Conservation (phyloP, 2,797 vertebrate genomes). For the Capromys pilorides region DNA sequence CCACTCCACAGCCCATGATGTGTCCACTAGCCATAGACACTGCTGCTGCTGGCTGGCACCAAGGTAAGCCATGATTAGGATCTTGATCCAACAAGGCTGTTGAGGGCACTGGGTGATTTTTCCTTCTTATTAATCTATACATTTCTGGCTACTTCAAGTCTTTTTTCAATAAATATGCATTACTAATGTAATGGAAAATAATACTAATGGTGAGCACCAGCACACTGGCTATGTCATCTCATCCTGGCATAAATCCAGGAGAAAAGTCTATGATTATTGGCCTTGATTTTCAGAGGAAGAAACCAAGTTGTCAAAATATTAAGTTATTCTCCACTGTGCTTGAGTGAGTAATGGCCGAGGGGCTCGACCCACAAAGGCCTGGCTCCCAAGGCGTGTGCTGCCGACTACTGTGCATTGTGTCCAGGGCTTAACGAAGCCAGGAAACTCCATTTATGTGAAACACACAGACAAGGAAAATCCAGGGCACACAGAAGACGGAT, state of each 20-base stretch:
- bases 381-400: no score
- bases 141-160: background rate
- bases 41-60: background rate
- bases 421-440: background rate
- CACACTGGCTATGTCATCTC: background rate
- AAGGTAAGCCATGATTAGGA: background rate
- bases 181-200: background rate
- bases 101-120: background rate
- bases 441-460: background rate
- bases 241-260: background rate
- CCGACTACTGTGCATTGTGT: background rate
- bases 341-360: background rate
- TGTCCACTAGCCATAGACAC: fast-evolving
- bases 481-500: background rate
- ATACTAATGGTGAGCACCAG: background rate
- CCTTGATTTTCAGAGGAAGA: background rate
- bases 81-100: fast-evolving
- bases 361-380: no score
- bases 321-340: background rate
- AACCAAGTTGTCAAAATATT: background rate
- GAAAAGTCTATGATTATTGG: background rate
- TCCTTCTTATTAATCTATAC: background rate
- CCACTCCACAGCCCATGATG: background rate
- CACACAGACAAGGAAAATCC: background rate
- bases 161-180: background rate